phyloP scores from a whole-genome alignment of 1,140 invertebrate genomes.

The Scaptomyza montana region DNA sequence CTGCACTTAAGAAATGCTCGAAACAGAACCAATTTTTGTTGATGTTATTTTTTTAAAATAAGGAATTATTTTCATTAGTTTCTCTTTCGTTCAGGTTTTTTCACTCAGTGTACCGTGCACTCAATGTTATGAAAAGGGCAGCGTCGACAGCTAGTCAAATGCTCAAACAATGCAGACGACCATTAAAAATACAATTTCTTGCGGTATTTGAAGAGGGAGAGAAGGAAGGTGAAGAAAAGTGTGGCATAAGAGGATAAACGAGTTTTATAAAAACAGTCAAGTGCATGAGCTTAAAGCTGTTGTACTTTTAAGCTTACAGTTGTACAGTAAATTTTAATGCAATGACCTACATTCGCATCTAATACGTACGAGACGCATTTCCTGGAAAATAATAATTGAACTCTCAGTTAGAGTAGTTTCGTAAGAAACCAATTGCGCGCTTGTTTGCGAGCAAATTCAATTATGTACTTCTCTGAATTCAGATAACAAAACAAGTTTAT shows the following conservation, averaged over 20 bases:
- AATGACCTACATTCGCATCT: neutral
- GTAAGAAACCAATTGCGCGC: neutral
- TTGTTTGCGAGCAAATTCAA: neutral
- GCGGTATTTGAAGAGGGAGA: neutral
- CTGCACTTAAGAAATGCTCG: neutral
- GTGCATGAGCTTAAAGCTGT: neutral
- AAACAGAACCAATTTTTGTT: neutral
- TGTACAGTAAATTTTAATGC: neutral
- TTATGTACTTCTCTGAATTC: neutral
- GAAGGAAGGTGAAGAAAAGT: neutral
- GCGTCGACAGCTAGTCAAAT: neutral
- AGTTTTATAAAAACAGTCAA: neutral
- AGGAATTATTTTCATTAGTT: too few species aligned
- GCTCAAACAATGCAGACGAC: constrained; percentile 2
- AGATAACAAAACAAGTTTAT: neutral
- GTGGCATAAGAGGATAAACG: neutral
- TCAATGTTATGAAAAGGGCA: neutral
- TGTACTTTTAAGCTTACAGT: neutral
- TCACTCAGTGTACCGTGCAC: neutral
- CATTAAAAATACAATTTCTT: constrained; percentile 14
- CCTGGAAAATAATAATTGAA: neutral
- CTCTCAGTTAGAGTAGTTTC: neutral
- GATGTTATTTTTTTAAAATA: too few species aligned
- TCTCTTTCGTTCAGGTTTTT: neutral
- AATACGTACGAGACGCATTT: neutral